Evolutionary conservation across 2,888 invertebrate genomes (phyloP).

Genomic region (Napeogenes inachia): DNA sequence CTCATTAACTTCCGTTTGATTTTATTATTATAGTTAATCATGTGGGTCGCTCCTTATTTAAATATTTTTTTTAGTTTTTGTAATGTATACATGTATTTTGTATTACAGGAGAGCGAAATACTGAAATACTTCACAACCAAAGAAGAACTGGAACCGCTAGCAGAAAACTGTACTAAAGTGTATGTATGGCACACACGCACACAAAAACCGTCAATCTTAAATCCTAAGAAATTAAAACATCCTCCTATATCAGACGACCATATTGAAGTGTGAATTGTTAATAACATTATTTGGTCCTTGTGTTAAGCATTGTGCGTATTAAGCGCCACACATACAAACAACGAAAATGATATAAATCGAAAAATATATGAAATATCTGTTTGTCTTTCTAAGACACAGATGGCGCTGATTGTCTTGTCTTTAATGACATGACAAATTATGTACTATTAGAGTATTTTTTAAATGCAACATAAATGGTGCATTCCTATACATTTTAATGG

Average conservation of each 20-base stretch:
- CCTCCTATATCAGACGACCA: conserved; percentile 58
- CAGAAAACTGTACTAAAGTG: conserved; percentile 94
- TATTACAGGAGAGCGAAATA: conserved; percentile 85
- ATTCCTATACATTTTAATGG: not conserved
- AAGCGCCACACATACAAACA: conserved; percentile 4
- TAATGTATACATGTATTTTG: conserved; percentile 6
- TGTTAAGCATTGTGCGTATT: conserved; percentile 18
- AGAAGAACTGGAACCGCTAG: conserved; percentile 92
- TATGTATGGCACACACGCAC: conserved; percentile 99
- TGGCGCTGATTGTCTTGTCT: no score
- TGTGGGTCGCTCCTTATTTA: no score
- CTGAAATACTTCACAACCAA: conserved; percentile 83
- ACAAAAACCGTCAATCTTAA: conserved; percentile 87
- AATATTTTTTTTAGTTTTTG: no score
- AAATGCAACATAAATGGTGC: not conserved
- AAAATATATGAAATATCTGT: not conserved
- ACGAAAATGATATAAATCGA: conserved; percentile 6
- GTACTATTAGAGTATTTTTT: not conserved
- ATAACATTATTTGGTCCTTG: conserved; percentile 8
- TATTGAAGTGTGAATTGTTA: conserved; percentile 59
- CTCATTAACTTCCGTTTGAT: conserved; percentile 12
- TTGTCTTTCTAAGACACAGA: not conserved
- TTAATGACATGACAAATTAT: no score
- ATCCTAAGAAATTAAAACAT: conserved; percentile 78
- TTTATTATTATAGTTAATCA: conserved; percentile 1